Conservation (phyloP, 1,140 invertebrate species). For the Elysia chlorotica region DNA sequence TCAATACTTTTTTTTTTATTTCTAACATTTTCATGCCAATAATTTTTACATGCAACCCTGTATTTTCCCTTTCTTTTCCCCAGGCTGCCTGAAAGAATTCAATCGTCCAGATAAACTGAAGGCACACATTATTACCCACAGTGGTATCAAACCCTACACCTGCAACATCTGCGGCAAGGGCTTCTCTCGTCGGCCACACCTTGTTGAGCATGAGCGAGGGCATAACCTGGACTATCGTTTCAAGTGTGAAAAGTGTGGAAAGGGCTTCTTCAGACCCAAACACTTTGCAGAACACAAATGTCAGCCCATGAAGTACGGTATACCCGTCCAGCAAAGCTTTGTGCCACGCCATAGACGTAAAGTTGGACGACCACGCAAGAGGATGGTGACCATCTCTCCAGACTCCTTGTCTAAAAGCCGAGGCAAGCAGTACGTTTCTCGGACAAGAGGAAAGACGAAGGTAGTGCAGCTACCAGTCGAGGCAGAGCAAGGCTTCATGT, state of each 20-base stretch:
- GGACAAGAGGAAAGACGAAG: not conserved
- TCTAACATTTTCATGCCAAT: too few relatives aligned
- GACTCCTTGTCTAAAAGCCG: conserved; percentile 23
- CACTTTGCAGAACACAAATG: conserved; percentile 53
- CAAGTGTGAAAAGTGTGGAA: conserved; percentile 67
- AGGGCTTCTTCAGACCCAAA: conserved; percentile 64
- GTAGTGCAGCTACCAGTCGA: not conserved
- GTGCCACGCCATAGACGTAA: conserved; percentile 36
- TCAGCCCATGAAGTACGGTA: conserved; percentile 33
- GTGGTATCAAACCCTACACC: conserved; percentile 65
- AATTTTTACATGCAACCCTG: too few relatives aligned
- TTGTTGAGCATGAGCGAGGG: conserved; percentile 55
- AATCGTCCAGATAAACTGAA: conserved; percentile 66
- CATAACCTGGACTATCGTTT: conserved; percentile 57
- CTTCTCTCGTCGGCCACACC: conserved; percentile 62
- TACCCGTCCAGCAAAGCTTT: conserved; percentile 30
- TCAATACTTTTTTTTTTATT: too few relatives aligned
- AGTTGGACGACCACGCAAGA: conserved; percentile 49
- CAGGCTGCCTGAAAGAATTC: conserved; percentile 74
- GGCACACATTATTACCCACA: conserved; percentile 61
- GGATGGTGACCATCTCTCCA: conserved; percentile 28
- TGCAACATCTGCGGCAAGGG: conserved; percentile 68
- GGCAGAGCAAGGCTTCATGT: not conserved
- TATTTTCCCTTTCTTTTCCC: not conserved
- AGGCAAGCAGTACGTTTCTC: conserved; percentile 12